These are phyloP conservation scores for Lycocorax pyrrhopterus DNA, from an alignment of 2,113 vertebrate genomes.

Conservation along the genomic window DNA sequence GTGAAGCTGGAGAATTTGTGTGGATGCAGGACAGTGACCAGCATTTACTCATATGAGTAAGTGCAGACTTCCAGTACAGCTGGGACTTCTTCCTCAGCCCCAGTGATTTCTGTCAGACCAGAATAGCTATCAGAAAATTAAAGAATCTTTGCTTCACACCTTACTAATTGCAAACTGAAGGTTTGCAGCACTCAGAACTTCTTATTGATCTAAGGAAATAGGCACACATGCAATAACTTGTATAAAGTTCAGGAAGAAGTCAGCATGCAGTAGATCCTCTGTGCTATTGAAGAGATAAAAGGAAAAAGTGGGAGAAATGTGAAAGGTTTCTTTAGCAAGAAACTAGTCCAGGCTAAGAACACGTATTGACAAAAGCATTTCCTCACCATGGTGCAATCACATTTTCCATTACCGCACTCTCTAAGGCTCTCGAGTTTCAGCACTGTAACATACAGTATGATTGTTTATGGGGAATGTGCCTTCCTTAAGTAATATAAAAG, in stretches of 20 bases:
- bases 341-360: conserved; percentile 10
- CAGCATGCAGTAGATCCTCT: conserved; percentile 29
- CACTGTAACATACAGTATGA: neutral
- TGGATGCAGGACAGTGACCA: neutral
- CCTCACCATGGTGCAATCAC: conserved; percentile 36
- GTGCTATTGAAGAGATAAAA: conserved; percentile 29
- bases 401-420: conserved; percentile 61
- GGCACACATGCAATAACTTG: conserved; percentile 24
- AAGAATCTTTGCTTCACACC: neutral
- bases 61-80: neutral
- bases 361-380: conserved; percentile 52
- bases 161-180: neutral
- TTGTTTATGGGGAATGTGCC: conserved; percentile 31
- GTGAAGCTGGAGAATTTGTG: neutral
- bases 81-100: neutral
- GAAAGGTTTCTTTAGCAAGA: conserved; percentile 15
- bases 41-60: neutral
- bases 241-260: neutral
- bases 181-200: neutral
- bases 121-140: neutral
- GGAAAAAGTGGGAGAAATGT: neutral
- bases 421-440: conserved; percentile 32
- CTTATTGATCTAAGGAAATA: neutral
- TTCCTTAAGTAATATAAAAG: conserved; percentile 10
- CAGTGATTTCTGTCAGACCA: neutral